Percentiles rank a stretch among this genome's conserved stretches.
Conservation (phyloP, 2,113 vertebrate species). For the Amphiprion ocellaris region DNA sequence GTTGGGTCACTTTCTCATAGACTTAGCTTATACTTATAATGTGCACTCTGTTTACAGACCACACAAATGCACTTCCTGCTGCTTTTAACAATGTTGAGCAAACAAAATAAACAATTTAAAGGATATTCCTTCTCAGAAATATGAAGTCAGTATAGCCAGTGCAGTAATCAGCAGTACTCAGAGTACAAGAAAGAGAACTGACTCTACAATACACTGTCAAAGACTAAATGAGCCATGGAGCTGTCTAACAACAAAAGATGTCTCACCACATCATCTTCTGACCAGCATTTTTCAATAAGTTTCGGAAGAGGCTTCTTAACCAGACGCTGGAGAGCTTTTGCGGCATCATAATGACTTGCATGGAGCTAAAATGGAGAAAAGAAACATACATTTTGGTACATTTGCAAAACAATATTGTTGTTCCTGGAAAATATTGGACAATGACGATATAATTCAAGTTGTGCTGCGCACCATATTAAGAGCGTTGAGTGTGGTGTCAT, state of each 20-base stretch:
- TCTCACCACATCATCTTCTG: constrained; percentile 98
- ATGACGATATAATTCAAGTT: background rate
- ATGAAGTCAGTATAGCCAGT: no score
- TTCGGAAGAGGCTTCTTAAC: constrained; percentile 99
- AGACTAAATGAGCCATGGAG: background rate
- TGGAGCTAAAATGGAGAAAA: constrained; percentile 88
- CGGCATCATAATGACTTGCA: constrained; percentile 96
- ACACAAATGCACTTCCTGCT: no score
- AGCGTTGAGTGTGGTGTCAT: constrained; percentile 98
- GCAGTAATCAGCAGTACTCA: no score
- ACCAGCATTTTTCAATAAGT: constrained; percentile 99
- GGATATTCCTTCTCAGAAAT: no score
- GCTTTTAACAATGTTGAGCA: no score
- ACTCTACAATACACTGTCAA: background rate
- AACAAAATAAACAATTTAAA: no score
- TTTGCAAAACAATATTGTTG: background rate
- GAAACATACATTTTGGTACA: constrained; percentile 1
- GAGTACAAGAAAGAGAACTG: no score
- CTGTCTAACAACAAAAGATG: background rate
- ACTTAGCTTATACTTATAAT: no score
- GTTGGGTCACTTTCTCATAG: no score
- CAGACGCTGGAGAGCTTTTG: constrained; percentile 97
- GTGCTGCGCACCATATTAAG: constrained; percentile 92
- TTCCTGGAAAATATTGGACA: background rate
- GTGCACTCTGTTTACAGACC: no score